Evolutionary conservation across 2,113 vertebrate genomes (phyloP), one percentile per base, ranked within the genome.

Genomic region (Toxostoma redivivum): DNA sequence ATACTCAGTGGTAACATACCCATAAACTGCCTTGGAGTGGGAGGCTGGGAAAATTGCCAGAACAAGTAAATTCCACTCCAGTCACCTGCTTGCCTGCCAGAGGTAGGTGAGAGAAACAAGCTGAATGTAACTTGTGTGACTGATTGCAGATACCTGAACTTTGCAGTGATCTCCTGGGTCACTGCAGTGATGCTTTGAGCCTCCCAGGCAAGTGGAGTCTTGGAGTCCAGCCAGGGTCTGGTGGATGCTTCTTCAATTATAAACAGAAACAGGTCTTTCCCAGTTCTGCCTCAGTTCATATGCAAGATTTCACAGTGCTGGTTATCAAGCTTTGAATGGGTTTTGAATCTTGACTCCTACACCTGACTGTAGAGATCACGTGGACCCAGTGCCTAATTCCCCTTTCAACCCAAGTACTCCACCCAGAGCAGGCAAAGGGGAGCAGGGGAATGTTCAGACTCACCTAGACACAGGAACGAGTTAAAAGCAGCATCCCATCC

Each of bases 21-120:
- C 27, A 31, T 65, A 92, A 95, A 90, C 38, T 54, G 47, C 50
- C 87, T 73, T 7, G 0, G 53, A 61, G 45, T 72, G 14, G n/a
- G 50, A 86, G 48, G 33, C 20, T 88, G 78, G 90, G 89, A 82
- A 82, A 88, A 77, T 61, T 40, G 85, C 87, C 96, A 96, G 86
- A 77, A 62, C 33, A 83, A 94, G 33, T 77, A 77, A 95, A 88
- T 94, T 95, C 66, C 47, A 27, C 33, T 50, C 23, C 4, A 44
- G 30, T 80, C 85, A 93, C 71, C 87, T 94, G 74, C 33, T 70
- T 61, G n/a, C 27, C 57, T 86, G 42, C 51, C 42, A 5, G 24
- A 71, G 79, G 66, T 85, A 73, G 35, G 66, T 81, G 51, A 71
- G 65, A 85, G 90, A 80, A 96, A 79, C 2, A 30, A 40, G 8